Base-by-base conservation (phyloP, 2,888 invertebrate species). In the Chouioia cunea region DNA sequence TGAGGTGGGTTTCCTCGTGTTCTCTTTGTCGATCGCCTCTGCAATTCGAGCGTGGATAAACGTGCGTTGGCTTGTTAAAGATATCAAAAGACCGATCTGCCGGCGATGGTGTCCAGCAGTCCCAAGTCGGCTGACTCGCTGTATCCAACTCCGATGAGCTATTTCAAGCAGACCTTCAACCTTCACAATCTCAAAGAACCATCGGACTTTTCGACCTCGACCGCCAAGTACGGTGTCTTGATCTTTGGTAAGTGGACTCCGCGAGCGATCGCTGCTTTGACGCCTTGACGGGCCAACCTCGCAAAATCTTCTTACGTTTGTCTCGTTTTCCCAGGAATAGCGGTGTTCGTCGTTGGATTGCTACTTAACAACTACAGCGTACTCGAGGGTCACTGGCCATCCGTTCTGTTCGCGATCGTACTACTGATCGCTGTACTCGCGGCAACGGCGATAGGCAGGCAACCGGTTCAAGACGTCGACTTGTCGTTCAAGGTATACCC, bases 401-500 rank as follows among this genome's bases (percentile, higher is more conserved):
- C 75, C 70, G 73, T 79, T 60, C 71, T 79, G 71, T 54, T 81
- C n/a, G 71, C 64, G 36, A 63, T 81, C 71, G 65, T 80, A 67
- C 62, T 76, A 52, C 68, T 84, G 15, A 75, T 82, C 16, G 85
- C 93, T 48, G 76, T 91, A 2, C 76, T 89, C 47, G 87, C 89
- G 27, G 83, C 91, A 47, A 78, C 91, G 0, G 87, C 92, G 36
- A 90, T 95, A 73, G 89, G 88, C 75, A 87, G 93, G 46, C 95
- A 95, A 85, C 95, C 95, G 0, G 85, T 88, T 57, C 89, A 90
- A 15, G 79, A 86, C 3, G 80, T 86, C 1, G 85, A 91, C 70
- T 86, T 95, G 56, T 89, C 92, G 2, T 95, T 95, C 80, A 92
- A 91, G 87, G 94, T 92, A 80, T 81, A 27, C 23, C n/a, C n/a